Conservation (phyloP, 2,797 vertebrate genomes). For the Diceros bicornis region DNA sequence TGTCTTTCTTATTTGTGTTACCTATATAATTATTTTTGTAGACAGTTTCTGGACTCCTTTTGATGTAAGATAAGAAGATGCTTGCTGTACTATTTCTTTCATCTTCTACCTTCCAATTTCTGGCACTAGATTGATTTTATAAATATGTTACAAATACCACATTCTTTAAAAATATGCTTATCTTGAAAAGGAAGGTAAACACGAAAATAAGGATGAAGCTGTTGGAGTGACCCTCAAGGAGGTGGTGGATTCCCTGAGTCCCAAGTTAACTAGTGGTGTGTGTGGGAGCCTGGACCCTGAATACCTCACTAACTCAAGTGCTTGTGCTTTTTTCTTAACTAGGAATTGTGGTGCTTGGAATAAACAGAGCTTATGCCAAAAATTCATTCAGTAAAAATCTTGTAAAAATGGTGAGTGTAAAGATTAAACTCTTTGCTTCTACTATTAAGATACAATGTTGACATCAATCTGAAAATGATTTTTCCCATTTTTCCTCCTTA, state of each 20-base stretch:
- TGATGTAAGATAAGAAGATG: not conserved
- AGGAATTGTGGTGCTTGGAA: slow-evolving; percentile 98
- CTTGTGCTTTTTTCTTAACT: slow-evolving; percentile 78
- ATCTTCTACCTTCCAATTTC: not conserved
- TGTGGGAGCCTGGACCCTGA: not conserved
- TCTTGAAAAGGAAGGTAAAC: not conserved
- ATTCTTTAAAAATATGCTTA: not conserved
- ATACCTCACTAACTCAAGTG: slow-evolving; percentile 58
- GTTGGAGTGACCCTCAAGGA: not conserved
- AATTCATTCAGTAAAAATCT: slow-evolving; percentile 98
- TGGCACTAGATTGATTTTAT: not conserved
- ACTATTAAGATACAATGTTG: slow-evolving; percentile 68
- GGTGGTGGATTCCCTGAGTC: not conserved
- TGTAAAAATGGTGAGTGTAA: slow-evolving; percentile 94
- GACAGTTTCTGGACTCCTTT: not conserved
- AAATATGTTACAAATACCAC: not conserved
- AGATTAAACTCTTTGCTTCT: slow-evolving; percentile 72
- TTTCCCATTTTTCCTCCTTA: not conserved
- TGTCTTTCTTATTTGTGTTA: not conserved
- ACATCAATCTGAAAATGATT: slow-evolving; percentile 78
- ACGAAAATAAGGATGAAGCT: not conserved
- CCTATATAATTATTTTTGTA: not conserved
- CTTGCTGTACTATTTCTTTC: not conserved
- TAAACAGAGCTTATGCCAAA: slow-evolving; percentile 97
- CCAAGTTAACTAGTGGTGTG: not conserved